These are phyloP conservation scores for Epirrita christyi DNA, from an alignment of 2,888 invertebrate genomes.

Conservation along the genomic window DNA sequence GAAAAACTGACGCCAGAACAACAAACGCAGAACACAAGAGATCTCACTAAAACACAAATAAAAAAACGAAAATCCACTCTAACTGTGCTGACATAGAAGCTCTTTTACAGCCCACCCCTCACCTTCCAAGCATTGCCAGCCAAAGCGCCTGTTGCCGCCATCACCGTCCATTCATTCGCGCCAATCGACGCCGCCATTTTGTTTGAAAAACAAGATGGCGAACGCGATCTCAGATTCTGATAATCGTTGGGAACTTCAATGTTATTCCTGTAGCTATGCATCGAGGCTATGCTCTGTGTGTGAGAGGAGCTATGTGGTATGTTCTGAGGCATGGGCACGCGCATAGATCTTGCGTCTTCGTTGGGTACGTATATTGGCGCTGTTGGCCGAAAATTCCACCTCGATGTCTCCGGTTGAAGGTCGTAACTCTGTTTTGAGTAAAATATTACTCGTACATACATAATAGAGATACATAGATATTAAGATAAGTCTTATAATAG, in stretches of 20 bases:
- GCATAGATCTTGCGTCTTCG: conserved; percentile 68
- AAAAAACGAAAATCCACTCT: conserved; percentile 56
- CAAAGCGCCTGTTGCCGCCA: conserved; percentile 68
- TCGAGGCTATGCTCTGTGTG: conserved; percentile 81
- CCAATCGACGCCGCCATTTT: conserved; percentile 81
- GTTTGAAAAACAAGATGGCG: conserved; percentile 83
- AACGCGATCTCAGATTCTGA: conserved; percentile 79
- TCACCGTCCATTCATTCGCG: conserved; percentile 79
- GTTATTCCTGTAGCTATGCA: conserved; percentile 82
- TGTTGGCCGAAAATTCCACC: conserved; percentile 79
- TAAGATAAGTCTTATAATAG: conserved; percentile 30
- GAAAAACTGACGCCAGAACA: conserved; percentile 1
- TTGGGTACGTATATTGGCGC: conserved; percentile 80
- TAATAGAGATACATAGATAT: conserved; percentile 44
- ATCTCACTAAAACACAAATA: conserved; percentile 70
- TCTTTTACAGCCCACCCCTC: conserved; percentile 77
- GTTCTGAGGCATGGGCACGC: conserved; percentile 73
- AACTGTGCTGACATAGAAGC: conserved; percentile 60
- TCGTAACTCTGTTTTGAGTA: conserved; percentile 77
- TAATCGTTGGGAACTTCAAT: conserved; percentile 80
- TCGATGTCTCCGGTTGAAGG: conserved; percentile 73
- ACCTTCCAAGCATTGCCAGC: conserved; percentile 76
- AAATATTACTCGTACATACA: conserved; percentile 50
- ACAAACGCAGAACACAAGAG: conserved; percentile 43
- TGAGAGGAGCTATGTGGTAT: conserved; percentile 79